These are phyloP conservation scores for Apoderus coryli DNA, from an alignment of 2,888 invertebrate species.

Conservation along the genomic window DNA sequence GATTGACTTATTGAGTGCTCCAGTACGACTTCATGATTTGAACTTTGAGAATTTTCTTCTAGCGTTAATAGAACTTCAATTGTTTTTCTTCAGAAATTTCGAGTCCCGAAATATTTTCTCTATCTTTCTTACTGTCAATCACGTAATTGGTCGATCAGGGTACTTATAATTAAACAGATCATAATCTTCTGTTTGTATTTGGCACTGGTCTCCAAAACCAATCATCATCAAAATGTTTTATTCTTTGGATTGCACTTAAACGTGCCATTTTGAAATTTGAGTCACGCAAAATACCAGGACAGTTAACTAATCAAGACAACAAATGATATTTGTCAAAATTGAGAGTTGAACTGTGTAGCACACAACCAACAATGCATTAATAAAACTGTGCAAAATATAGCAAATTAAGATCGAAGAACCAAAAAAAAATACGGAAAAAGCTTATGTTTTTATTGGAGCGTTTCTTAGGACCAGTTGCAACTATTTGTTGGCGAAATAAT, in stretches of 20 bases:
- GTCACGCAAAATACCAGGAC: constrained; percentile 2
- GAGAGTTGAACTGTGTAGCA: not conserved
- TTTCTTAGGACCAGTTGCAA: constrained; percentile 1
- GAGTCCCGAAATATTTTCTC: constrained; percentile 5
- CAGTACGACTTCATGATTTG: constrained; percentile 6
- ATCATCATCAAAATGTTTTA: constrained; percentile 1
- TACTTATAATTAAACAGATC: constrained; percentile 5
- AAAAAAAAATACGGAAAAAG: constrained; percentile 1
- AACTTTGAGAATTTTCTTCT: constrained; percentile 3
- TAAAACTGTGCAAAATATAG: constrained; percentile 3
- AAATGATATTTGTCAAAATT: constrained; percentile 2
- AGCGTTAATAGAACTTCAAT: constrained; percentile 1
- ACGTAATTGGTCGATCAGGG: constrained; percentile 5
- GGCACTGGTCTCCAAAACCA: not conserved
- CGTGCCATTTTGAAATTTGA: constrained; percentile 1
- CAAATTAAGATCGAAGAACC: not conserved
- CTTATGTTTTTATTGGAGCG: not conserved
- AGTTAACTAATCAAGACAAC: constrained; percentile 1
- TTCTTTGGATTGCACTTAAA: too few relatives aligned
- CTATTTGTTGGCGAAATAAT: constrained; percentile 1
- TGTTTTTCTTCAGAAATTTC: constrained; percentile 6
- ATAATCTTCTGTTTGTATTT: constrained; percentile 2
- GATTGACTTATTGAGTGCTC: constrained; percentile 7
- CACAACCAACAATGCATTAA: constrained; percentile 1
- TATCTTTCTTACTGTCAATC: constrained; percentile 6